Evolutionary conservation across 2,888 invertebrate genomes (phyloP).

Genomic region (Dynastes maya): DNA sequence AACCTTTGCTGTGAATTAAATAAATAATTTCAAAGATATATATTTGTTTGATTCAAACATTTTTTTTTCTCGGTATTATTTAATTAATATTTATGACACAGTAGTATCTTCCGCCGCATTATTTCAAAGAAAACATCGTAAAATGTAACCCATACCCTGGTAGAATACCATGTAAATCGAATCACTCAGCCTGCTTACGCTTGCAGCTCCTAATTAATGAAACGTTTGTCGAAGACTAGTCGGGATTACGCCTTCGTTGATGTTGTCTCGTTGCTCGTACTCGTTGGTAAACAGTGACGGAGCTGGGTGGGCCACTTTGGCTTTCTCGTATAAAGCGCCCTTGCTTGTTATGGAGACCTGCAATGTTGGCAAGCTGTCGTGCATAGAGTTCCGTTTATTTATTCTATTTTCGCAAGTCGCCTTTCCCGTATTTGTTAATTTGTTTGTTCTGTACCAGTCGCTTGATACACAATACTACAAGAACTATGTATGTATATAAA

Average conservation of each 20-base stretch:
- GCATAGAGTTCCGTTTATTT: background rate
- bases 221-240: background rate
- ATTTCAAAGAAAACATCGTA: too few species aligned
- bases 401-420: background rate
- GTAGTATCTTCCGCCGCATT: too few species aligned
- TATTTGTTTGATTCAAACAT: too few species aligned
- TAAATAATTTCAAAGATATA: too few species aligned
- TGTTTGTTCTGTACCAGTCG: conserved; percentile 9
- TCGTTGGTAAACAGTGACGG: conserved; percentile 1
- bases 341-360: background rate
- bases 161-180: background rate
- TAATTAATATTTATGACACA: too few species aligned
- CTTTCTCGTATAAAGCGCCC: background rate
- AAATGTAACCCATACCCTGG: background rate
- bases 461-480: background rate
- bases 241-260: background rate
- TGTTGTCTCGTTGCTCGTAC: background rate
- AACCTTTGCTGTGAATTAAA: too few species aligned
- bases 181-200: background rate
- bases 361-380: background rate
- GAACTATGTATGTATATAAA: too few species aligned
- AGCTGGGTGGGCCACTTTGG: background rate
- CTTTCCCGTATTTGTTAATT: too few species aligned
- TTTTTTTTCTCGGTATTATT: too few species aligned
- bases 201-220: background rate